phyloP scores from a whole-genome alignment of 2,797 vertebrate genomes.

The Pogoniulus pusillus region DNA sequence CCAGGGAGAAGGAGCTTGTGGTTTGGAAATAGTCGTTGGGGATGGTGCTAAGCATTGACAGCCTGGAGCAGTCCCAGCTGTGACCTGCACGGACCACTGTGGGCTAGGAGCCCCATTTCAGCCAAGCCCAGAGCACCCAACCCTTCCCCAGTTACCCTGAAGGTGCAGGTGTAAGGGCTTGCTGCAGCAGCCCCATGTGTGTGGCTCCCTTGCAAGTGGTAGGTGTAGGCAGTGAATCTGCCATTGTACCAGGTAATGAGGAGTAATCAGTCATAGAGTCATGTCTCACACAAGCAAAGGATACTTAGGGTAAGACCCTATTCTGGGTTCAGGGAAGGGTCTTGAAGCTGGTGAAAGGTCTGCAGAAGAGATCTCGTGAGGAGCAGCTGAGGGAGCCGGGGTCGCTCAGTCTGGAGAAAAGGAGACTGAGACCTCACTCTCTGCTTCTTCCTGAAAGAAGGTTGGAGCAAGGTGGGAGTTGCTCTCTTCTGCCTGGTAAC shows the following conservation, averaged over 20 bases:
- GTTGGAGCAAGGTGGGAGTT: no score
- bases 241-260: not conserved
- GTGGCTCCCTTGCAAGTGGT: not conserved
- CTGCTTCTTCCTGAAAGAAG: no score
- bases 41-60: rapidly evolving
- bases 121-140: not conserved
- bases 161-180: not conserved
- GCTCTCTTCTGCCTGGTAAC: no score
- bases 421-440: no score
- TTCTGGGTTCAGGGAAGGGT: no score
- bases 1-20: not conserved
- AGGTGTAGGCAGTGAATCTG: not conserved
- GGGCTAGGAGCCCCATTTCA: not conserved
- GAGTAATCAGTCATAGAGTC: not conserved
- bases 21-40: not conserved
- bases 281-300: not conserved
- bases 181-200: rapidly evolving
- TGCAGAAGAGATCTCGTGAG: no score
- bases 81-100: rapidly evolving
- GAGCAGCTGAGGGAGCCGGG: no score
- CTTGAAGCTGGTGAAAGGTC: no score
- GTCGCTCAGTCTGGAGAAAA: no score
- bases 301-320: no score
- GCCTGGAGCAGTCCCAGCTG: not conserved
- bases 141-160: not conserved